phyloP scores from a whole-genome alignment of 2,797 vertebrate species.

The Alosa sapidissima region DNA sequence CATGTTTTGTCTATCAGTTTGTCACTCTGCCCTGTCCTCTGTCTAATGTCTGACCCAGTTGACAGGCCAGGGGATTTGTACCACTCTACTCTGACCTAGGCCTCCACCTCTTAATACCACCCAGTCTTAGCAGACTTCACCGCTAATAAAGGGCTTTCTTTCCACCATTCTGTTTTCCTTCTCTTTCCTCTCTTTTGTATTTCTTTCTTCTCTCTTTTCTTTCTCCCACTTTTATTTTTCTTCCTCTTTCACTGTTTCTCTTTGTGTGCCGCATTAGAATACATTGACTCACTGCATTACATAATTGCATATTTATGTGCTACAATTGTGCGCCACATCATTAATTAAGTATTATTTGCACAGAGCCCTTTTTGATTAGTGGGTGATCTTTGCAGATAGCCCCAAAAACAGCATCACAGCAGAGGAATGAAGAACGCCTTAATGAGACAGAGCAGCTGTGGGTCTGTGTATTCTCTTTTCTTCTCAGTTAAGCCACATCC shows the following conservation, averaged over 20 bases:
- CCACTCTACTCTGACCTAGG: not conserved
- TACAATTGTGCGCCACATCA: not conserved
- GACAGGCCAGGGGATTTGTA: not conserved
- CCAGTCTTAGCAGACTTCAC: not conserved
- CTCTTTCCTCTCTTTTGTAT: not conserved
- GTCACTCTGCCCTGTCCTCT: not conserved
- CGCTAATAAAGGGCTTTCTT: not conserved
- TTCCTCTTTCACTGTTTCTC: not conserved
- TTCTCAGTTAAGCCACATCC: not conserved
- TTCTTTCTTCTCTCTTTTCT: too few relatives aligned
- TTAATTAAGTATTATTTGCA: slow-evolving; percentile 11
- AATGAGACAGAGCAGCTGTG: not conserved
- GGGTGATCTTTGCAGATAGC: not conserved
- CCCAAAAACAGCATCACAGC: not conserved
- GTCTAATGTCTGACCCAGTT: not conserved
- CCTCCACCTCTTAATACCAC: slow-evolving; percentile 6
- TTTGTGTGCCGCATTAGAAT: not conserved
- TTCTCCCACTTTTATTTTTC: not conserved
- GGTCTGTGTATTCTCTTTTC: not conserved
- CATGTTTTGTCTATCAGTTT: not conserved
- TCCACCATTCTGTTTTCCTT: not conserved
- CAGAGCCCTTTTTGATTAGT: not conserved
- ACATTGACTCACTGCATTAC: not conserved
- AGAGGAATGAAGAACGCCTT: not conserved
- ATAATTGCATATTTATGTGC: not conserved